Evolutionary conservation across 2,888 invertebrate genomes (phyloP), one percentile per base, ranked within the genome.

Genomic region (Sphaeridia pumilis): DNA sequence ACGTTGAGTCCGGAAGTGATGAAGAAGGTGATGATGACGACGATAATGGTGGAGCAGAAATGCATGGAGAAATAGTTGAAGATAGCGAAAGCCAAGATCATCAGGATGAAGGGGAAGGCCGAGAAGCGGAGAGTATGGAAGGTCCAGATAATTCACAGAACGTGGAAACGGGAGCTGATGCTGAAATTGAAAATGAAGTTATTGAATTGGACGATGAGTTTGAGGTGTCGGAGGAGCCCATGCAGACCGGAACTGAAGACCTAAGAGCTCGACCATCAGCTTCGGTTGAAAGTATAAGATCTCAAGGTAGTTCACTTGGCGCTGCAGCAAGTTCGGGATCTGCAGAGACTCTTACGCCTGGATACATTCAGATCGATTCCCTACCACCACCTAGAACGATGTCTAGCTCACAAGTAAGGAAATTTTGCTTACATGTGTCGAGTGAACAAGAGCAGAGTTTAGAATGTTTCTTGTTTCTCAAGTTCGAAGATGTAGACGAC

Each of bases 401-500:
- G n/a, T n/a, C n/a, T n/a, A n/a, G n/a, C n/a, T n/a, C n/a, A n/a
- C n/a, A n/a, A n/a, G n/a, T n/a, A n/a, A n/a, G n/a, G n/a, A n/a
- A n/a, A n/a, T n/a, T n/a, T n/a, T n/a, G n/a, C n/a, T n/a, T n/a
- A n/a, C n/a, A n/a, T n/a, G n/a, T n/a, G n/a, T n/a, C n/a, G n/a
- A n/a, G n/a, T n/a, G n/a, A n/a, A n/a, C n/a, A n/a, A n/a, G n/a
- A n/a, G n/a, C n/a, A n/a, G n/a, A n/a, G n/a, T n/a, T n/a, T n/a
- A n/a, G n/a, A n/a, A n/a, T n/a, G n/a, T n/a, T n/a, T n/a, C n/a
- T n/a, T 20, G n/a, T 67, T n/a, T n/a, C n/a, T n/a, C n/a, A n/a
- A 38, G 38, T 38, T 38, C 38, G 82, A 82, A 62, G 78, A 78
- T 12, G 78, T 78, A 14, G 84, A 83, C 67, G 84, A 84, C 60